Evolutionary conservation across 1,140 invertebrate species (phyloP).

Genomic region (Stenopsyche tienmushanensis): DNA sequence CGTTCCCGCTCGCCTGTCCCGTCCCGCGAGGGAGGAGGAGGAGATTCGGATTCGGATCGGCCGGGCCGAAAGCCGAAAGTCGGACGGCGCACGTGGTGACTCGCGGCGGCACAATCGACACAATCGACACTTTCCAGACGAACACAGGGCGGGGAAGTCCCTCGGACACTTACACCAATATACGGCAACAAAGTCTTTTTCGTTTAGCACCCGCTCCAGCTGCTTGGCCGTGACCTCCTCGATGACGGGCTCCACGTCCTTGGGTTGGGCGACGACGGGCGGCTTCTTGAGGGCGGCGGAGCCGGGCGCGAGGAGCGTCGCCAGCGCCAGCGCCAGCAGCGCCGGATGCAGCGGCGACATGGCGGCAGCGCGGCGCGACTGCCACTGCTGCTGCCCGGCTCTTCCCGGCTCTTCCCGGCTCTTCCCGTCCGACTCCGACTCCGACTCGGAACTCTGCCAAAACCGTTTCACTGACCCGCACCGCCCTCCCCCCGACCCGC

Average conservation of each 20-base stretch:
- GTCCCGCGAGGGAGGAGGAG: not conserved
- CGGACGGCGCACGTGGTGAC: not conserved
- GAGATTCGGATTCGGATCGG: no score
- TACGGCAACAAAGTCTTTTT: constrained; percentile 91
- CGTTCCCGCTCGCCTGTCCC: not conserved
- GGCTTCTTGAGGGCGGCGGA: constrained; percentile 47
- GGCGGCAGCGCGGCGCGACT: constrained; percentile 31
- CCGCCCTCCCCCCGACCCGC: no score
- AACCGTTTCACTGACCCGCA: no score
- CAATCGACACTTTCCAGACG: no score
- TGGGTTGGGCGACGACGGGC: constrained; percentile 44
- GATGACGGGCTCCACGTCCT: constrained; percentile 73
- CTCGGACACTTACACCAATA: constrained; percentile 87
- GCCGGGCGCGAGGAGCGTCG: constrained; percentile 46
- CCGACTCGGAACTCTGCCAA: constrained; percentile 5
- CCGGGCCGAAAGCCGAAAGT: no score
- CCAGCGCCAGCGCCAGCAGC: constrained; percentile 56
- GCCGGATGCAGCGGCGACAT: constrained; percentile 54
- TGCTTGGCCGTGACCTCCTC: constrained; percentile 90
- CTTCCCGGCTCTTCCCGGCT: no score
- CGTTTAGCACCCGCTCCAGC: constrained; percentile 81
- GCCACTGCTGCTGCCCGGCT: constrained; percentile 12
- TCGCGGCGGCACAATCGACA: not conserved
- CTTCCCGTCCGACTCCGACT: constrained; percentile 1
- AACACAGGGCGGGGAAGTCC: constrained; percentile 9